A percentile compares a stretch with the other conserved stretches of the same genome.
phyloP scores from a whole-genome alignment of 2,113 vertebrate genomes.

The Apus apus region DNA sequence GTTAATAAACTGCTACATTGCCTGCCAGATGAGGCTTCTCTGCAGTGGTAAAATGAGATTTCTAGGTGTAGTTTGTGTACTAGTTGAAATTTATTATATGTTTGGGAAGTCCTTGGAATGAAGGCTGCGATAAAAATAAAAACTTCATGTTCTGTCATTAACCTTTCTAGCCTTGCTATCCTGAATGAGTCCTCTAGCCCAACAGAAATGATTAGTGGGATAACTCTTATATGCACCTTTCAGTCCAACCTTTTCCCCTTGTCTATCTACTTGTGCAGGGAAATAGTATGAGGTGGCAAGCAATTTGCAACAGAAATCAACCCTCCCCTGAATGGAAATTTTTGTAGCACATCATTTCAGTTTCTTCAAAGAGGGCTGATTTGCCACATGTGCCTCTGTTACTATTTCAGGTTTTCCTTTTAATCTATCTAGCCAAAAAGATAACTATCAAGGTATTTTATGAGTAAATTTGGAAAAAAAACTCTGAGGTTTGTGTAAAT shows the following conservation, averaged over 20 bases:
- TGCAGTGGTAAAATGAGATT: not conserved
- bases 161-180: not conserved
- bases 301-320: not conserved
- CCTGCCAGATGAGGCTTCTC: not conserved
- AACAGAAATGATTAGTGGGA: not conserved
- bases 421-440: not conserved
- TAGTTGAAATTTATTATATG: not conserved
- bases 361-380: not conserved
- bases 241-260: not conserved
- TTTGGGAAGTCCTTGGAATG: not conserved
- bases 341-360: not conserved
- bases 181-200: not conserved
- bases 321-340: not conserved
- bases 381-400: not conserved
- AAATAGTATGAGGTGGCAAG: not conserved
- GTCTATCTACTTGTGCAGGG: not conserved
- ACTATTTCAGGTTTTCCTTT: not conserved
- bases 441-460: not conserved
- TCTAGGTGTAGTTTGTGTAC: not conserved
- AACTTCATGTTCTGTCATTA: not conserved
- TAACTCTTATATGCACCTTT: not conserved
- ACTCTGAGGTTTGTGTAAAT: not conserved
- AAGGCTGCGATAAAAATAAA: not conserved
- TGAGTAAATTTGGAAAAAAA: not conserved
- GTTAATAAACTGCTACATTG: not conserved